These are phyloP conservation scores for Microchirus variegatus DNA, from an alignment of 2,797 vertebrate genomes.

Conservation along the genomic window DNA sequence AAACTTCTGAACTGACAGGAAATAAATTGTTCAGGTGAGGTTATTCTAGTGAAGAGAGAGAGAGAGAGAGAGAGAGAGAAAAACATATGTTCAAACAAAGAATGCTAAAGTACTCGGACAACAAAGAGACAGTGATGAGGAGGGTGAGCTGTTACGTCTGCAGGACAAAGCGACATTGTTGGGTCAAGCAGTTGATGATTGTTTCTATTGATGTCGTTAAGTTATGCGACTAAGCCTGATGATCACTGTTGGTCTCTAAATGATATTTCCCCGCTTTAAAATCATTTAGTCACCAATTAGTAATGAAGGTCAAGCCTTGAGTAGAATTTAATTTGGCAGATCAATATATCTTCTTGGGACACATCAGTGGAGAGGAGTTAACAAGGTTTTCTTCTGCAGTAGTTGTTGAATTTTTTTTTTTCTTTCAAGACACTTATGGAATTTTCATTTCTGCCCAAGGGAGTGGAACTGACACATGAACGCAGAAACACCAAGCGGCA, in stretches of 20 bases:
- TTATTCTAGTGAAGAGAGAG: conserved; percentile 39
- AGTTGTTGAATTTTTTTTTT: not conserved
- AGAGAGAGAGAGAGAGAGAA: conserved; percentile 17
- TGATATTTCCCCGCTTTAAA: conserved; percentile 36
- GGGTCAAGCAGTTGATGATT: conserved; percentile 35
- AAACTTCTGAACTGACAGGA: conserved; percentile 51
- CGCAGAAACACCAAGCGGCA: not conserved
- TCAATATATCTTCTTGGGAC: conserved; percentile 3
- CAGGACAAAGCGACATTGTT: conserved; percentile 12
- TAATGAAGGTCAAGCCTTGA: conserved; percentile 35
- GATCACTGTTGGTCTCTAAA: conserved; percentile 33
- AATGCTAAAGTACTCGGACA: conserved; percentile 24
- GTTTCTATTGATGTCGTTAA: conserved; percentile 25
- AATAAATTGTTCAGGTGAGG: conserved; percentile 43
- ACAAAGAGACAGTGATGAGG: conserved; percentile 35
- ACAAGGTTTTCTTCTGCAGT: not conserved
- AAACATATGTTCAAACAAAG: conserved; percentile 35
- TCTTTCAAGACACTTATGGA: not conserved
- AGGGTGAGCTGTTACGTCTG: conserved; percentile 36
- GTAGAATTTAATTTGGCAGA: conserved; percentile 23
- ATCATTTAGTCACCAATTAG: conserved; percentile 45
- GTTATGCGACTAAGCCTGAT: conserved; percentile 11
- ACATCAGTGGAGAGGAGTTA: conserved; percentile 4
- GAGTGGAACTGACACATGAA: not conserved
- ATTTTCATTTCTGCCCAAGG: conserved; percentile 1